Conservation (phyloP, 2,113 vertebrate genomes). For the Pelecanoides urinatrix region DNA sequence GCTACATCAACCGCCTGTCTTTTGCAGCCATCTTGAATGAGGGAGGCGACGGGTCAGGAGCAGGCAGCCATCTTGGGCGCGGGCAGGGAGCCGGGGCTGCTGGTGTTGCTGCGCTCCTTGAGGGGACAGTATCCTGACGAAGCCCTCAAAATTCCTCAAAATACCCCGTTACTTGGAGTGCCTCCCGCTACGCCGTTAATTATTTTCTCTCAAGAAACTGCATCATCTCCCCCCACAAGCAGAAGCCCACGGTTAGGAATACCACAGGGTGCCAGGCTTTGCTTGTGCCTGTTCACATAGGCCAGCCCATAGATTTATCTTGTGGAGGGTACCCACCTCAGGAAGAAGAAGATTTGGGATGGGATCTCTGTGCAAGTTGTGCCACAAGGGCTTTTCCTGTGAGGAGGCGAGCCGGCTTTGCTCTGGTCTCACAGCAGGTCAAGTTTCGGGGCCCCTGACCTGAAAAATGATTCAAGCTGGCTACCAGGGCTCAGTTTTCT, state of each 20-base stretch:
- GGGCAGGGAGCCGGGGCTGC: not conserved
- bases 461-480: not conserved
- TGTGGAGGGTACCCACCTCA: not conserved
- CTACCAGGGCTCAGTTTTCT: accelerated
- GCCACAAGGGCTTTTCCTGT: no score
- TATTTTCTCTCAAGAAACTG: not conserved
- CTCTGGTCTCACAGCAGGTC: not conserved
- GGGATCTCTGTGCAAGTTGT: accelerated
- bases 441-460: not conserved
- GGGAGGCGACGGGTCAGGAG: not conserved
- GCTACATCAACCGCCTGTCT: accelerated
- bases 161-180: no score
- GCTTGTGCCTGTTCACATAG: not conserved
- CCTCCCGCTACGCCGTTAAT: accelerated
- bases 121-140: accelerated
- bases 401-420: no score
- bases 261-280: not conserved
- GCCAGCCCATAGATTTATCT: not conserved
- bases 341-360: not conserved
- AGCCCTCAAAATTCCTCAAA: not conserved
- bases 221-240: not conserved
- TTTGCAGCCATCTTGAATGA: not conserved
- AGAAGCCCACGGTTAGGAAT: not conserved
- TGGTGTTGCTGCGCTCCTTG: accelerated
- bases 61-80: not conserved